Base-by-base conservation (phyloP, 2,113 vertebrate species). In the Lutjanus erythropterus region DNA sequence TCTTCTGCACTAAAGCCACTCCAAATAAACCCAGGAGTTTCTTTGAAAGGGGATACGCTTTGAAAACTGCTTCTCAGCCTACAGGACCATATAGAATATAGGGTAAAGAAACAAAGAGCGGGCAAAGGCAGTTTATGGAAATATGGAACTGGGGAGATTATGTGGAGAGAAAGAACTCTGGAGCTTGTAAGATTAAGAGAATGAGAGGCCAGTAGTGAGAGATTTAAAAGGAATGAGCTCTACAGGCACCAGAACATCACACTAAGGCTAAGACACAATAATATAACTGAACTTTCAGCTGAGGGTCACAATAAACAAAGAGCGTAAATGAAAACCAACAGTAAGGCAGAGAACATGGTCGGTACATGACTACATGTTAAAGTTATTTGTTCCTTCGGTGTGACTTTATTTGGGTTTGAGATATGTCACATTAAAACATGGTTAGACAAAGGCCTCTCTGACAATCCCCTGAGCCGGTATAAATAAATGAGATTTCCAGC, bases 21-120 rank as follows among this genome's bases (percentile, higher is more conserved):
- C 16, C 41, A 84, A 81, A 82, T 70, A 86, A 70, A 81, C 80
- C 16, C 5, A 10, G 18, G 72, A 61, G 46, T 42, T 50, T 56
- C 10, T 84, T 88, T 85, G 62, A 84, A 66, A 76, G 62, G 19
- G 55, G 29, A 46, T 59, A 37, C 41, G 47, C 39, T 66, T 37
- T 52, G 21, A 67, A 58, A 70, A 83, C 21, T 9, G 9, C 62
- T 60, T 41, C 39, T 70, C 47, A 59, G 76, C 31, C 61, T 3
- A 58, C 33, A 68, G 41, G 50, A 53, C 25, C 44, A 8, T n/a
- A n/a, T n/a, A n/a, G 16, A 49, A 47, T 33, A 33, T 19, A 59
- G 14, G 39, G 16, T 2, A 55, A 62, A 68, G 49, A 80, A 46
- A 80, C 67, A 70, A 66, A 62, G 44, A 71, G n/a, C 16, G 25